Conservation (phyloP, 1,140 invertebrate genomes). For the Apis laboriosa region DNA sequence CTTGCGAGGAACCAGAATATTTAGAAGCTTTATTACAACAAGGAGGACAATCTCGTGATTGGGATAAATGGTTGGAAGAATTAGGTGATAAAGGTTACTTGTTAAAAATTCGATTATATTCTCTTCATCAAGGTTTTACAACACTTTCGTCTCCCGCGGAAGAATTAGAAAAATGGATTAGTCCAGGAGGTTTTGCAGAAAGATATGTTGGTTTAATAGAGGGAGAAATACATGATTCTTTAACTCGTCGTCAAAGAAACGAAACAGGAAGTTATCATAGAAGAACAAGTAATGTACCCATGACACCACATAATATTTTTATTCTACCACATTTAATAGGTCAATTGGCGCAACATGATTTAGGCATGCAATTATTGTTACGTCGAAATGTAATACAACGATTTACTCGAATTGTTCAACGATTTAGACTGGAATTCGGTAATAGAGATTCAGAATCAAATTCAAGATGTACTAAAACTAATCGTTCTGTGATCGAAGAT, state of each 20-base stretch:
- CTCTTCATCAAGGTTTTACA: slow-evolving; percentile 86
- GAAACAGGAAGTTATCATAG: slow-evolving; percentile 90
- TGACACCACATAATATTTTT: slow-evolving; percentile 83
- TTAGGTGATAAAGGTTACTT: slow-evolving; percentile 92
- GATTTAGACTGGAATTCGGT: slow-evolving; percentile 73
- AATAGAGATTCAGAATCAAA: slow-evolving; percentile 56
- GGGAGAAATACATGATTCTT: slow-evolving; percentile 91
- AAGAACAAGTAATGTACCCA: slow-evolving; percentile 78
- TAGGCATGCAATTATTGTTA: slow-evolving; percentile 86
- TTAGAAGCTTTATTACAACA: slow-evolving; percentile 86
- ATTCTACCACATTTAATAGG: slow-evolving; percentile 94
- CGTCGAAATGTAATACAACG: slow-evolving; percentile 76
- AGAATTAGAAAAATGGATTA: slow-evolving; percentile 78
- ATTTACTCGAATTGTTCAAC: slow-evolving; percentile 71
- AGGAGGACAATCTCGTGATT: slow-evolving; percentile 62
- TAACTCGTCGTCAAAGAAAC: slow-evolving; percentile 91
- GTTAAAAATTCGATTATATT: slow-evolving; percentile 91
- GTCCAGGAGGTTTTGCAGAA: slow-evolving; percentile 75
- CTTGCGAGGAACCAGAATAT: slow-evolving; percentile 92
- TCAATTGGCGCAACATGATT: slow-evolving; percentile 89
- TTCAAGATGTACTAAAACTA: slow-evolving; percentile 58
- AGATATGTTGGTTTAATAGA: slow-evolving; percentile 94
- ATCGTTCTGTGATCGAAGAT: slow-evolving; percentile 67
- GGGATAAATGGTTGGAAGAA: slow-evolving; percentile 83
- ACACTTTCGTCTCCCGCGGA: slow-evolving; percentile 72